Conservation (phyloP, 2,113 vertebrate species). For the Equus quagga region DNA sequence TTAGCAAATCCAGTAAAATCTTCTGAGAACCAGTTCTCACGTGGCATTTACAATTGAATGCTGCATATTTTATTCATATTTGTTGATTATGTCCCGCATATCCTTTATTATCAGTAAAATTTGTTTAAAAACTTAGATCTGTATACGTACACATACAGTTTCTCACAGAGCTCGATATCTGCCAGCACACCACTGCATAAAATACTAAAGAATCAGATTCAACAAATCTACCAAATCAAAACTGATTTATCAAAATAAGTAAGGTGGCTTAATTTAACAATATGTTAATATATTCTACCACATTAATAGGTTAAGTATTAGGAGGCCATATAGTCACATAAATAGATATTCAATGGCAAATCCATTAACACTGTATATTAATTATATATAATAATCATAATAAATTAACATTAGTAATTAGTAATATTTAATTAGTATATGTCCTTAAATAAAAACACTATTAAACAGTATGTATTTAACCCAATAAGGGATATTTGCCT, state of each 20-base stretch:
- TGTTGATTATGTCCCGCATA: background rate
- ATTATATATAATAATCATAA: background rate
- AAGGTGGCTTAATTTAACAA: background rate
- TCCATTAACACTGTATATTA: background rate
- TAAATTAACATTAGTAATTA: background rate
- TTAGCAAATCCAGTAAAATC: rapidly evolving
- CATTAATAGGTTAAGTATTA: background rate
- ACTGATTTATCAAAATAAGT: background rate
- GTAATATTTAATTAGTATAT: background rate
- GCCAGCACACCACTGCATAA: background rate
- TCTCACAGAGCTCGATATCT: background rate
- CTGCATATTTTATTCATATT: background rate
- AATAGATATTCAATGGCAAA: background rate
- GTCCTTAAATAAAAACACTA: background rate
- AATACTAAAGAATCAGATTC: background rate
- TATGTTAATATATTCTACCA: background rate
- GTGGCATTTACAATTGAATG: background rate
- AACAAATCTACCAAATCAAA: background rate
- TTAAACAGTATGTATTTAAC: background rate
- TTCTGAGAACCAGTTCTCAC: rapidly evolving
- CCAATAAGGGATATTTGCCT: no score
- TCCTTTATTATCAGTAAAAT: background rate
- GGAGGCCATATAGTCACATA: background rate
- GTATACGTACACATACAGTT: rapidly evolving
- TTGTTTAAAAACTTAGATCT: background rate